Base-by-base conservation (phyloP, 2,797 vertebrate species). In the Oryzias dopingdopingensis region DNA sequence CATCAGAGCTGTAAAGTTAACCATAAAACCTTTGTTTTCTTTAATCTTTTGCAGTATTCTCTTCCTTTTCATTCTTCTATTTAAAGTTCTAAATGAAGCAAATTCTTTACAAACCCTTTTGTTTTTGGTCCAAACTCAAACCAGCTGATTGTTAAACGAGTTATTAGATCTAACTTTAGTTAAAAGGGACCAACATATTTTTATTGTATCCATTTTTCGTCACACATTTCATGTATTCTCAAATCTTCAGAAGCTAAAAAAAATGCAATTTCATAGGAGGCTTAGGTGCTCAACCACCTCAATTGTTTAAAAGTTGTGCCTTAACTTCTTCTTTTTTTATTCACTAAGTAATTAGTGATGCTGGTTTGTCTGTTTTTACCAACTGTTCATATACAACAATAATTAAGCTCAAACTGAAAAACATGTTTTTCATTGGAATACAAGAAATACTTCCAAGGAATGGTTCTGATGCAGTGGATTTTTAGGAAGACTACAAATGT, bases 271-370 rank as follows among this genome's bases (percentile, higher is more conserved):
- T 45, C 17, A 24, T 49, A 54, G 20, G 20, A 22, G 23, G 45
- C 56, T 7, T 23, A 42, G 18, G 14, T 65, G 56, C 53, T 48
- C 14, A 45, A 47, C 63, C 46, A 12, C 26, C 49, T 37, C 32
- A 49, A 14, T 46, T 42, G 24, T 59, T 43, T 55, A 13, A 42
- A 67, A 56, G 42, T 0, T 56, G 81, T 85, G 78, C 80, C 81
- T 87, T 81, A 60, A 53, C 52, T 46, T 73, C 49, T 55, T 52
- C 13, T 4, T 44, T 57, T 37, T 44, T 58, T 4, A 50, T 6
- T 52, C 20, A 0, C 42, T 42, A 7, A 70, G 49, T 32, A 42
- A 63, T 37, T 14, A 2, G 42, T 65, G 0, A 8, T 50, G 62
- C 65, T 44, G 32, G 61, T 63, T 48, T 4, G 41, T 52, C 78